A percentile compares a stretch with the other conserved stretches of the same genome.
Evolutionary conservation across 2,797 vertebrate species (phyloP).

Genomic region (Cryptoblepharus egeriae): DNA sequence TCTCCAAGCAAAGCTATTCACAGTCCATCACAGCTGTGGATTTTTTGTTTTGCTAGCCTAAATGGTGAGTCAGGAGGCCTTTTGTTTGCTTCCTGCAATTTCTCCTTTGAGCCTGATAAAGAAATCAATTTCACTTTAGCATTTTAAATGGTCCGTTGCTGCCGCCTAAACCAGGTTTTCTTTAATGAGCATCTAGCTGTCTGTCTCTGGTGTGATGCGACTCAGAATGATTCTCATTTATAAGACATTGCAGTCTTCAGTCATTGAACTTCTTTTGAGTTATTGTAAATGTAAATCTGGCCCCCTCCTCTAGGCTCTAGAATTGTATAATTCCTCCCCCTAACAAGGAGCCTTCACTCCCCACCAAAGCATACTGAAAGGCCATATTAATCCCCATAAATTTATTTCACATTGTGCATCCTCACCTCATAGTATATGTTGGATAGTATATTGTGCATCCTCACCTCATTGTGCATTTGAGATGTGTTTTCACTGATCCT

Average conservation of each 20-base stretch:
- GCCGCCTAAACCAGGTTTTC: not conserved
- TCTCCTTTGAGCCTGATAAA: not conserved
- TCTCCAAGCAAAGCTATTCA: not conserved
- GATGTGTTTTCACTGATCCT: not conserved
- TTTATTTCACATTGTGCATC: not conserved
- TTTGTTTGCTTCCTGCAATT: not conserved
- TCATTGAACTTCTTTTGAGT: not conserved
- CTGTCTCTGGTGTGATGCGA: not conserved
- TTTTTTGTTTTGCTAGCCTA: not conserved
- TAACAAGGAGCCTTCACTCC: not conserved
- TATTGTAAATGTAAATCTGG: not conserved
- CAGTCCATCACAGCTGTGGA: not conserved
- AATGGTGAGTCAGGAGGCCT: rapidly evolving
- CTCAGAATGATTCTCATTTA: constrained; percentile 10
- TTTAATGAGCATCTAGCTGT: constrained; percentile 8
- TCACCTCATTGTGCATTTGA: not conserved
- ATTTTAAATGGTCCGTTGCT: constrained; percentile 28
- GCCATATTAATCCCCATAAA: not conserved
- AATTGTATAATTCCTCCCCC: not conserved
- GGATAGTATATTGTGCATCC: not conserved
- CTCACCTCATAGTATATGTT: too few species aligned
- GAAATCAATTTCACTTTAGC: not conserved
- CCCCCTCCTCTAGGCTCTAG: not conserved
- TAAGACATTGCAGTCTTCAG: not conserved
- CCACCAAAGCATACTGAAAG: not conserved